Base-by-base conservation (phyloP, 2,888 invertebrate genomes). In the Drosophila flavopinicola region DNA sequence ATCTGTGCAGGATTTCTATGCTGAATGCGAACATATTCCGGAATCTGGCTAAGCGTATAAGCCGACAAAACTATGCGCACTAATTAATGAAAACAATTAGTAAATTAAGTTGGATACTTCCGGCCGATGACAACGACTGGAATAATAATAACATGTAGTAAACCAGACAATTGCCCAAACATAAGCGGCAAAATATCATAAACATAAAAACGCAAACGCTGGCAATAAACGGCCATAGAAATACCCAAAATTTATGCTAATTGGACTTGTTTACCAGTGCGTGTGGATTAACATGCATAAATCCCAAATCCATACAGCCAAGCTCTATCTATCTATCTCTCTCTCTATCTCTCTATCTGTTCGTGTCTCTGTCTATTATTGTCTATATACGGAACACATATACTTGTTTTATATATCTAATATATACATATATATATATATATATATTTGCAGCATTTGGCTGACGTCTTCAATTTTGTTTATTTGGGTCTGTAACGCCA, bases 81-180 rank as follows among this genome's bases (percentile, higher is more conserved):
- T 75, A 84, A 84, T 86, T 83, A 84, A 83, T 78, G 78, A 78
- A 85, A 84, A 80, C 86, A 86, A 83, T 83, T 83, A 83, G 86
- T 85, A 86, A 83, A 83, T 83, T 79, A 75, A 74, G 73, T 84
- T 67, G 32, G 56, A 51, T 51, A 59, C 63, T 75, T 74, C 64
- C 84, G 71, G 47, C 44, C 74, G 59, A 71, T 60, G 58, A 52
- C 71, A 67, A 49, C 54, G 45, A 64, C 65, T 48, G 48, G 27
- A 35, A 60, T 37, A 58, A 58, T 51, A 59, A 52, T 42, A 58
- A 51, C 33, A 52, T 44, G 23, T 35, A 17, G 23, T 35, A 17
- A 35, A 61, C 20, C 47, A 61, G 64, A 71, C 75, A 71, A 74
- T 68, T 74, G 71, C 35, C 58, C 63, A 66, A 59, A 57, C 54